Evolutionary conservation across 2,888 invertebrate genomes (phyloP).

Genomic region (Euproctis similis): DNA sequence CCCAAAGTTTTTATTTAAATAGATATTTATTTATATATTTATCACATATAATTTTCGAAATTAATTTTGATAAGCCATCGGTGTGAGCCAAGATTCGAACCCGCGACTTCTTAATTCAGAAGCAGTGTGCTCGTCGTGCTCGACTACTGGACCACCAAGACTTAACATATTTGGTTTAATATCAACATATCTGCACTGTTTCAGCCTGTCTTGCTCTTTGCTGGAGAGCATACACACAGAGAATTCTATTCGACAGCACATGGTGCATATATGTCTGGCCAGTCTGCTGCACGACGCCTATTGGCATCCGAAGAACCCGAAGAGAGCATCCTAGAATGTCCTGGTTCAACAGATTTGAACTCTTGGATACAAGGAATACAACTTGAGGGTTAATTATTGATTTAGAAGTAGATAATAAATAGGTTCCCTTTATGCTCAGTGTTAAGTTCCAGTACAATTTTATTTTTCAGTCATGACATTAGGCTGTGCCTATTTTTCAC

Average conservation of each 20-base stretch:
- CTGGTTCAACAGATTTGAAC: conserved; percentile 86
- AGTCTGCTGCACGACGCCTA: conserved; percentile 85
- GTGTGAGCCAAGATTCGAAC: too few relatives aligned
- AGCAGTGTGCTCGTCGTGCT: too few relatives aligned
- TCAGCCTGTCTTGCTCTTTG: conserved; percentile 90
- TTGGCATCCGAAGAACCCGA: conserved; percentile 78
- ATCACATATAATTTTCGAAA: too few relatives aligned
- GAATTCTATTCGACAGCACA: conserved; percentile 96
- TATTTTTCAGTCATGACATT: conserved; percentile 21
- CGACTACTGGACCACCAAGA: too few relatives aligned
- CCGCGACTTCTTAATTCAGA: too few relatives aligned
- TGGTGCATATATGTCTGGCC: conserved; percentile 93
- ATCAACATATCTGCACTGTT: too few relatives aligned
- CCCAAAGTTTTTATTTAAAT: too few relatives aligned
- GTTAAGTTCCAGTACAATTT: conserved; percentile 20
- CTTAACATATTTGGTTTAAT: too few relatives aligned
- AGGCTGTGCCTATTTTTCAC: conserved; percentile 22
- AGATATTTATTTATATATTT: too few relatives aligned
- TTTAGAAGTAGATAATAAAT: conserved; percentile 11
- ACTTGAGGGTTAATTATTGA: conserved; percentile 71
- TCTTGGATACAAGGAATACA: conserved; percentile 93
- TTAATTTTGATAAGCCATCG: too few relatives aligned
- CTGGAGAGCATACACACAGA: conserved; percentile 96
- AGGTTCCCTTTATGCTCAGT: too few relatives aligned
- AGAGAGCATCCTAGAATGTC: conserved; percentile 82